Conservation (phyloP, 2,888 invertebrate genomes). For the Sminthurides aquaticus region DNA sequence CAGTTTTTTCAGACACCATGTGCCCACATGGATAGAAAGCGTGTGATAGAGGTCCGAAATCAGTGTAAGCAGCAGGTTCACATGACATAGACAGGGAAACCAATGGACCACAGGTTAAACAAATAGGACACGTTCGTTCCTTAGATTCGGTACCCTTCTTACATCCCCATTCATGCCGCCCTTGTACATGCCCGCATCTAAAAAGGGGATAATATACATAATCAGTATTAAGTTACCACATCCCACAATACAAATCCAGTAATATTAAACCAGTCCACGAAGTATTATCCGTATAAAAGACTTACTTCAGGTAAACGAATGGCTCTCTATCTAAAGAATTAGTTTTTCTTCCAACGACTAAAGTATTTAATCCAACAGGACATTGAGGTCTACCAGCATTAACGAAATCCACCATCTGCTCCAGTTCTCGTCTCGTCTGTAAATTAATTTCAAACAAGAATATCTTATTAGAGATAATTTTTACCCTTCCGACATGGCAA, state of each 20-base stretch:
- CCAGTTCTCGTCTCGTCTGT: conserved; percentile 83
- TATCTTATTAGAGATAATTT: too few species aligned
- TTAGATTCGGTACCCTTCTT: conserved; percentile 58
- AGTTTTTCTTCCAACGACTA: conserved; percentile 79
- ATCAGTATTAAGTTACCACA: too few species aligned
- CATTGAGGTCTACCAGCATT: conserved; percentile 89
- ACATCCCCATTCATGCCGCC: conserved; percentile 84
- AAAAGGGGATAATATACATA: conserved; percentile 43
- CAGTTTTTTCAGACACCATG: conserved; percentile 96
- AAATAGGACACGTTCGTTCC: conserved; percentile 87
- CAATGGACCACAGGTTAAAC: conserved; percentile 75
- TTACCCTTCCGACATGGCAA: too few species aligned
- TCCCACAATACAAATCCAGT: too few species aligned
- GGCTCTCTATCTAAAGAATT: conserved; percentile 65
- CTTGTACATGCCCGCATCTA: conserved; percentile 94
- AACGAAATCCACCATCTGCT: conserved; percentile 85
- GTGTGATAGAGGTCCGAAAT: conserved; percentile 83
- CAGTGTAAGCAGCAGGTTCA: conserved; percentile 96
- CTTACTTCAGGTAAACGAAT: conserved; percentile 66
- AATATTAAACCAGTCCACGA: too few species aligned
- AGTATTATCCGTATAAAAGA: not conserved
- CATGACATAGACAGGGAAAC: conserved; percentile 94
- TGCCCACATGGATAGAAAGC: conserved; percentile 99
- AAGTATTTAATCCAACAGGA: conserved; percentile 94
- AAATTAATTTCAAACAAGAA: conserved; percentile 45